A percentile compares a stretch with the other conserved stretches of the same genome.
phyloP scores from a whole-genome alignment of 1,140 invertebrate species.

The Eurosta solidaginis region DNA sequence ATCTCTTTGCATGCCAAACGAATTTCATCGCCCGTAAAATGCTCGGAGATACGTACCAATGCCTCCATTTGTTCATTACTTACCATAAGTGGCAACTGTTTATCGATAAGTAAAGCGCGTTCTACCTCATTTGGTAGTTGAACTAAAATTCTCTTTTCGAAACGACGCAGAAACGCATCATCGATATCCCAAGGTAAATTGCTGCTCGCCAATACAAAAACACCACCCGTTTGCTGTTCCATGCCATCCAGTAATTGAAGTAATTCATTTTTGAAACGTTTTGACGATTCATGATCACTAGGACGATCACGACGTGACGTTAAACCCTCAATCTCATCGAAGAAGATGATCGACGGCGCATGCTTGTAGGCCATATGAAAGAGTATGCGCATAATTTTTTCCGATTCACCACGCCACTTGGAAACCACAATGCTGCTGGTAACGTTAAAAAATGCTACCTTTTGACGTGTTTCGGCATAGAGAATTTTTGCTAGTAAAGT shows the following conservation, averaged over 20 bases:
- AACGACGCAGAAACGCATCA: constrained; percentile 80
- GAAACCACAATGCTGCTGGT: constrained; percentile 86
- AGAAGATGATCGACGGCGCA: constrained; percentile 92
- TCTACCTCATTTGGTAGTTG: constrained; percentile 72
- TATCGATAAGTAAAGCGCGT: constrained; percentile 70
- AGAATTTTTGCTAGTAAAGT: constrained; percentile 87
- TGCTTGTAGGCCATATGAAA: constrained; percentile 89
- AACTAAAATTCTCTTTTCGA: constrained; percentile 87
- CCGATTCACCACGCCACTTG: constrained; percentile 94
- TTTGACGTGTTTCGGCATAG: constrained; percentile 78
- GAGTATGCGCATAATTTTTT: constrained; percentile 82
- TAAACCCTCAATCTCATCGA: constrained; percentile 94
- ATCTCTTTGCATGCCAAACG: constrained; percentile 87
- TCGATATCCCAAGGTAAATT: constrained; percentile 95
- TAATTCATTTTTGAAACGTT: constrained; percentile 90
- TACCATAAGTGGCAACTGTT: constrained; percentile 62
- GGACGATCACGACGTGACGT: constrained; percentile 72
- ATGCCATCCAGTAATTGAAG: constrained; percentile 90
- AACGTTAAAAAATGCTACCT: constrained; percentile 85
- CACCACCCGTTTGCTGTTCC: constrained; percentile 60
- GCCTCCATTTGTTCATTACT: constrained; percentile 60
- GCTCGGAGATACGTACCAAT: constrained; percentile 69
- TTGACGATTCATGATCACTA: constrained; percentile 88
- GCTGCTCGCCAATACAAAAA: constrained; percentile 87
- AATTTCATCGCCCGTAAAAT: constrained; percentile 85